A percentile compares a stretch with the other conserved stretches of the same genome.
phyloP scores from a whole-genome alignment of 2,797 vertebrate species.

The Lerista edwardsae region DNA sequence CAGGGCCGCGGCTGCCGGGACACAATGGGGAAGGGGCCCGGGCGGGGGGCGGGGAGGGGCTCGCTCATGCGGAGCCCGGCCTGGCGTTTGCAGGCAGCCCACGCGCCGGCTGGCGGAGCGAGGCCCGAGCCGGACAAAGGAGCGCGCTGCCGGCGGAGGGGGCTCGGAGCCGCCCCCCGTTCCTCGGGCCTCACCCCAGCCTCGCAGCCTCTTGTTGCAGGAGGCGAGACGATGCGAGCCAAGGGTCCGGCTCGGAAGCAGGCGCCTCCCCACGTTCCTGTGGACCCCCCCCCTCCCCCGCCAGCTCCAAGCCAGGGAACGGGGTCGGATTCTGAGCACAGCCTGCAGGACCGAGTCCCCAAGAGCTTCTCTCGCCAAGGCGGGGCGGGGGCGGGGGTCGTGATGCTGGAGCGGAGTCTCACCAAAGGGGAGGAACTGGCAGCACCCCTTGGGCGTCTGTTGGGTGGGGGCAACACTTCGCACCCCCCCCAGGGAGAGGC shows the following conservation, averaged over 20 bases:
- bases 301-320: too few species aligned
- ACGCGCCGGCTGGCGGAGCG: slow-evolving; percentile 15
- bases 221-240: too few species aligned
- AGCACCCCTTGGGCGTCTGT: too few species aligned
- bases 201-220: too few species aligned
- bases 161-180: background rate
- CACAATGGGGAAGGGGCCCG: slow-evolving; percentile 50
- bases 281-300: too few species aligned
- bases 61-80: background rate
- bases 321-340: too few species aligned
- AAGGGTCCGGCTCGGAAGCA: background rate
- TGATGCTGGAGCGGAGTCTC: background rate
- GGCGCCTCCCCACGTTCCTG: background rate
- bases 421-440: too few species aligned
- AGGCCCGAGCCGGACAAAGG: background rate
- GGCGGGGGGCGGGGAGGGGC: background rate
- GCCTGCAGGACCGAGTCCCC: too few species aligned
- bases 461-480: too few species aligned
- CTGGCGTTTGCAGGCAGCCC: slow-evolving; percentile 59
- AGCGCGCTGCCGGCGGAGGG: background rate
- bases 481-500: background rate
- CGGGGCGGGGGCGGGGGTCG: too few species aligned
- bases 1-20: too few species aligned
- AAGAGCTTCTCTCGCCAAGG: background rate
- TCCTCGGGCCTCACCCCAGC: too few species aligned